These are phyloP conservation scores for Euzophera pinguis DNA, from an alignment of 2,888 invertebrate species.

Conservation along the genomic window DNA sequence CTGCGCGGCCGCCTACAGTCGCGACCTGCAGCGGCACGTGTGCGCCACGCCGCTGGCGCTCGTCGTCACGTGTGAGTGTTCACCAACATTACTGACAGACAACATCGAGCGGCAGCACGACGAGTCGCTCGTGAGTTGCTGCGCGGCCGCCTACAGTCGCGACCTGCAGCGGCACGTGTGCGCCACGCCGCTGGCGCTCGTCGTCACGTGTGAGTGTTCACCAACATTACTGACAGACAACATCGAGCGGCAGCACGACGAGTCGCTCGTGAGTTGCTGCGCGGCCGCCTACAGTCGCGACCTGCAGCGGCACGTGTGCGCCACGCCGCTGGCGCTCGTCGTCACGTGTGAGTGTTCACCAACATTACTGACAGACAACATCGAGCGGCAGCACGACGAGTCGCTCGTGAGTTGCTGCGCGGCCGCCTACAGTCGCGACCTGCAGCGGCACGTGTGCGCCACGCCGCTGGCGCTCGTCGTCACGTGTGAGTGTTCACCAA, in stretches of 20 bases:
- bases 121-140: constrained; percentile 63
- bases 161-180: constrained; percentile 41
- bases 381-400: constrained; percentile 55
- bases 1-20: constrained; percentile 52
- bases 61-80: constrained; percentile 54
- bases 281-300: constrained; percentile 46
- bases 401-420: constrained; percentile 62
- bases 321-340: constrained; percentile 51
- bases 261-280: constrained; percentile 62
- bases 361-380: too few species aligned
- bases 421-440: constrained; percentile 41
- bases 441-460: constrained; percentile 47
- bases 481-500: constrained; percentile 44
- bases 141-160: constrained; percentile 49
- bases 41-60: constrained; percentile 59
- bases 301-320: constrained; percentile 43
- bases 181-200: constrained; percentile 52
- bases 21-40: constrained; percentile 34
- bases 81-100: too few species aligned
- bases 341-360: constrained; percentile 51
- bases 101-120: constrained; percentile 46
- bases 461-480: constrained; percentile 53
- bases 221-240: too few species aligned
- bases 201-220: constrained; percentile 52
- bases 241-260: constrained; percentile 50